Base-by-base conservation (phyloP, 2,888 invertebrate genomes). In the Synanthedon andrenaeformis region DNA sequence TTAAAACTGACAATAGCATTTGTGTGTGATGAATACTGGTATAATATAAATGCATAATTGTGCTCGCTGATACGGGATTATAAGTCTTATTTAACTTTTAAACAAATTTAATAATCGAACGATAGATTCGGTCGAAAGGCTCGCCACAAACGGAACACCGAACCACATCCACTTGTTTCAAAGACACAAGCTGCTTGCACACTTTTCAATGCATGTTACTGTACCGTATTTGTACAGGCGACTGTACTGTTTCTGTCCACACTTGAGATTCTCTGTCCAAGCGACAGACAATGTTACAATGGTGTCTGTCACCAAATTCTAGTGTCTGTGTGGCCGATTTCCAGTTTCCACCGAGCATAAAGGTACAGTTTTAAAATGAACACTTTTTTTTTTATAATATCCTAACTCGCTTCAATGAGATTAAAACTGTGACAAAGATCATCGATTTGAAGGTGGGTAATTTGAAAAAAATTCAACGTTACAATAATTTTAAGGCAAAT, bases 371-470 rank as follows among this genome's bases (percentile, higher is more conserved):
- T 72, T 65, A 70, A 74, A 72, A 75, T 76, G 79, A 82, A 82
- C 82, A 81, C 76, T 76, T 69, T 65, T 4, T 35, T 35, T 35
- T 17, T 17, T 17, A 35, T 62, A 65, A 58, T 65, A 67, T 65
- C 64, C 64, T 69, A 73, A 5, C 23, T 23, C 69, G 62, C 73
- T 73, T 76, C 45, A 70, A 61, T 62, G 60, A 68, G 64, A 66
- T 67, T 35, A 69, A 78, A 82, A 82, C 83, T 83, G 83, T 82
- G 82, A 76, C 58, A 60, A 61, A 57, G 58, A 69, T 69, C 74
- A 74, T 76, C 73, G 66, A 64, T 62, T 65, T 61, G 60, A 63
- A 59, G 65, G 65, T 64, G 63, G 61, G 59, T 60, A 54, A 56
- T 59, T 59, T 60, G 76, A 35, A 35, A 76, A 72, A 74, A 70